Evolutionary conservation across 2,113 vertebrate species (phyloP).

Genomic region (Furnarius figulus): DNA sequence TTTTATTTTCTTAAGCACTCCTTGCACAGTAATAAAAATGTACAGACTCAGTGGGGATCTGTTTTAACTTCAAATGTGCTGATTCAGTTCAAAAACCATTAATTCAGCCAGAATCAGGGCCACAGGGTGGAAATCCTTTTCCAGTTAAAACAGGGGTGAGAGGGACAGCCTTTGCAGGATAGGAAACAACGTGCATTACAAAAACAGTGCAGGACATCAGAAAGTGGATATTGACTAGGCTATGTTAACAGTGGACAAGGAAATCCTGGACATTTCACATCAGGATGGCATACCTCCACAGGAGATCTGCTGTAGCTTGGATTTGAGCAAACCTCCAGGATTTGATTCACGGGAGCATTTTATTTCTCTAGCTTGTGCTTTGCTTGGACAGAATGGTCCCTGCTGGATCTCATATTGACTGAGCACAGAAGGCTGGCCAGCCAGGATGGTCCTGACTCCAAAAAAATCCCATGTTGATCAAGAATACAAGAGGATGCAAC

Average conservation of each 20-base stretch:
- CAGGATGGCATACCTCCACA: neutral
- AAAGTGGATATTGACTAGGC: neutral
- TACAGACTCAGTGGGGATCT: constrained; percentile 61
- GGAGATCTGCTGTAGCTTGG: neutral
- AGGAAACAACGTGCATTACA: neutral
- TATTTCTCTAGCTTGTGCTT: neutral
- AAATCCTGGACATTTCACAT: neutral
- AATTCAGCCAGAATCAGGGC: constrained; percentile 54
- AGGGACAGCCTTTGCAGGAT: constrained; percentile 34
- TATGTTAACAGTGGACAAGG: neutral
- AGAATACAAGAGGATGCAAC: neutral
- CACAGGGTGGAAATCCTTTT: constrained; percentile 58
- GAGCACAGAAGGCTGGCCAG: neutral
- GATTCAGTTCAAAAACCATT: constrained; percentile 63
- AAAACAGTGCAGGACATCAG: neutral
- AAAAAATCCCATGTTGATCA: neutral
- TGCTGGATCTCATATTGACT: neutral
- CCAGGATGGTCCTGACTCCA: neutral
- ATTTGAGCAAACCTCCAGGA: neutral
- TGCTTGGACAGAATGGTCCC: neutral
- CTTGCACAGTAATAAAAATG: constrained; percentile 67
- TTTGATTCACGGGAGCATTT: neutral
- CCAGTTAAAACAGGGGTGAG: constrained; percentile 64
- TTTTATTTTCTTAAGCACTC: constrained; percentile 67
- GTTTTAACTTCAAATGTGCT: constrained; percentile 68